Percentiles rank a stretch among this genome's conserved stretches.
Conservation (phyloP, 92 coral and sea anemone species). For the Metridium senile region DNA sequence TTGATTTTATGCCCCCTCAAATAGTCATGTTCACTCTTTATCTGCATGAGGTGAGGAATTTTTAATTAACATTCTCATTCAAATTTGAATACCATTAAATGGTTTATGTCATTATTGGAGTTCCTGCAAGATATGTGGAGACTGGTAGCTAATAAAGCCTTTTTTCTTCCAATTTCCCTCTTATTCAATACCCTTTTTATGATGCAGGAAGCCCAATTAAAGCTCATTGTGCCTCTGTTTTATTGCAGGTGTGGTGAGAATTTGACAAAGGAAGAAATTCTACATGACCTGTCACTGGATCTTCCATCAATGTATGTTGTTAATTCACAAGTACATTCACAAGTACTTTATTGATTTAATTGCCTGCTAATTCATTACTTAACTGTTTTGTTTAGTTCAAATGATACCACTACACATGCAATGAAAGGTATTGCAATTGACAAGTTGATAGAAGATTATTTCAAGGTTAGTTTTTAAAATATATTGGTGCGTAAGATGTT, state of each 20-base stretch:
- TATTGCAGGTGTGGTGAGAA: slow-evolving; percentile 76
- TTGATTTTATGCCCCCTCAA: too few species aligned
- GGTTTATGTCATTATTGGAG: too few species aligned
- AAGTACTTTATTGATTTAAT: background rate
- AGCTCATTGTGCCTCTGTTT: background rate
- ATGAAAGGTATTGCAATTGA: slow-evolving; percentile 36
- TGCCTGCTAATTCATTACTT: background rate
- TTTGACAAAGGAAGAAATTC: slow-evolving; percentile 78
- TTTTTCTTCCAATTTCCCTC: too few species aligned
- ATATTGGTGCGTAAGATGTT: background rate
- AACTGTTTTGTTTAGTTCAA: slow-evolving; percentile 8
- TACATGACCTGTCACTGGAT: slow-evolving; percentile 87
- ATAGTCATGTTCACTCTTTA: too few species aligned
- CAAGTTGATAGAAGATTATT: slow-evolving; percentile 54
- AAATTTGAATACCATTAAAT: too few species aligned
- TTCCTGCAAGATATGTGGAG: too few species aligned
- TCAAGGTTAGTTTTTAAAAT: slow-evolving; percentile 38
- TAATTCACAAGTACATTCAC: background rate
- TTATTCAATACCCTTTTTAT: too few species aligned
- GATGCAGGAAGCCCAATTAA: too few species aligned
- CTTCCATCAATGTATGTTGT: slow-evolving; percentile 79
- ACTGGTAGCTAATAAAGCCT: too few species aligned
- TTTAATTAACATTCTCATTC: too few species aligned
- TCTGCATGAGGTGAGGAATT: too few species aligned
- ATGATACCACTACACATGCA: background rate